These are phyloP conservation scores for Elymnias hypermnestra DNA, from an alignment of 1,140 invertebrate genomes.

Conservation along the genomic window DNA sequence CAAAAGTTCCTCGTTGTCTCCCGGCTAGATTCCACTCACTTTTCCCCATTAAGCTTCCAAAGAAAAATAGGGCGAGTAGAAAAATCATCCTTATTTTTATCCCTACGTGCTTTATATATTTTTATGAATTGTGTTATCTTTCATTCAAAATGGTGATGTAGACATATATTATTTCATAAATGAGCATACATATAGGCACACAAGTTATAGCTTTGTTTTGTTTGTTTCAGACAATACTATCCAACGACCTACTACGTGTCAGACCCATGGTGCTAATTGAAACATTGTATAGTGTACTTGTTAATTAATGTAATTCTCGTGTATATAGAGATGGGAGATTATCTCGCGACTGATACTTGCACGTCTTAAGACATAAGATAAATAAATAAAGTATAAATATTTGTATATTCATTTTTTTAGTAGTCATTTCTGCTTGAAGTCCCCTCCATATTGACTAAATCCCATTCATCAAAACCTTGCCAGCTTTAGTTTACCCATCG, in stretches of 20 bases:
- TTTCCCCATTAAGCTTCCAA: too few species aligned
- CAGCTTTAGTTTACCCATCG: too few species aligned
- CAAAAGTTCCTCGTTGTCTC: too few species aligned
- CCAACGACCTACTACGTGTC: conserved; percentile 24
- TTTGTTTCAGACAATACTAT: conserved; percentile 39
- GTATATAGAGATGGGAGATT: conserved; percentile 15
- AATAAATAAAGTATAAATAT: conserved; percentile 6
- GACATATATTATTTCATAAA: background rate
- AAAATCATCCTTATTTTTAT: too few species aligned
- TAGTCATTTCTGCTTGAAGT: too few species aligned
- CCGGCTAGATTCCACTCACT: too few species aligned
- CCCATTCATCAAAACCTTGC: too few species aligned
- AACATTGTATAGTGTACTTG: background rate
- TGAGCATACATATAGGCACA: background rate
- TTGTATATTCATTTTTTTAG: background rate
- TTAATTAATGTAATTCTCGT: conserved; percentile 3
- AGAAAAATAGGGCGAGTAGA: too few species aligned
- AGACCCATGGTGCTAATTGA: conserved; percentile 29
- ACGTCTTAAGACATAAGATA: conserved; percentile 13
- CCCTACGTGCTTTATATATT: too few species aligned
- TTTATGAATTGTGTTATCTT: too few species aligned
- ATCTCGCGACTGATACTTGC: conserved; percentile 25
- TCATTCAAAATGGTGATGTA: too few species aligned
- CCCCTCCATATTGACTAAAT: too few species aligned
- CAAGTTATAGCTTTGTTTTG: conserved; percentile 1